Evolutionary conservation across 2,113 vertebrate genomes (phyloP).

Genomic region (Bos taurus): DNA sequence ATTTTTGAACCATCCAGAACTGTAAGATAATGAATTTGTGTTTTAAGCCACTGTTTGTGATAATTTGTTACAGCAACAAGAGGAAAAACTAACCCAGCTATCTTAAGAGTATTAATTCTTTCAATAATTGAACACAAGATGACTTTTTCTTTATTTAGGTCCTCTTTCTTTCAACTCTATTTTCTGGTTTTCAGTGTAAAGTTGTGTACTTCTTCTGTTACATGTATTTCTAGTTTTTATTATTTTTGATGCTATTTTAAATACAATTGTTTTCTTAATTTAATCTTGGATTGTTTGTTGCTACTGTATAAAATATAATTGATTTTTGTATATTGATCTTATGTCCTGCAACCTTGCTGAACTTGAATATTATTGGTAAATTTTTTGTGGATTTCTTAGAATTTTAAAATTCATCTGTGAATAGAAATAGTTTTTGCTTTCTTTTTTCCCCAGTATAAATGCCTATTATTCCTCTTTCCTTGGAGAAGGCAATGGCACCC

Average conservation of each 20-base stretch:
- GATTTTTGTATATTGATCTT: neutral
- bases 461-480: neutral
- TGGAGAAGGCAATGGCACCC: too few species aligned
- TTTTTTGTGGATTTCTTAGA: neutral
- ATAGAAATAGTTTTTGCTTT: neutral
- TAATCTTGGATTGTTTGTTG: neutral
- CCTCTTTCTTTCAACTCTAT: neutral
- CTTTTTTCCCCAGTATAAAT: neutral
- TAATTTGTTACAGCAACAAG: neutral
- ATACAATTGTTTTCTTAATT: neutral
- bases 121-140: neutral
- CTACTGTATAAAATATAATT: neutral
- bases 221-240: neutral
- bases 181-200: neutral
- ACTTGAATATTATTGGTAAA: neutral
- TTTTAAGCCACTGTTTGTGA: neutral
- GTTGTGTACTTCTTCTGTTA: neutral
- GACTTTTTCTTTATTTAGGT: neutral
- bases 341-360: neutral
- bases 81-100: neutral
- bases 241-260: neutral
- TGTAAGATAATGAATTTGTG: neutral
- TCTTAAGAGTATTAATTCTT: neutral
- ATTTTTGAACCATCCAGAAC: neutral
- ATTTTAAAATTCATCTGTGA: neutral